These are phyloP conservation scores for Ips nitidus DNA, from an alignment of 1,140 invertebrate genomes.

Conservation along the genomic window DNA sequence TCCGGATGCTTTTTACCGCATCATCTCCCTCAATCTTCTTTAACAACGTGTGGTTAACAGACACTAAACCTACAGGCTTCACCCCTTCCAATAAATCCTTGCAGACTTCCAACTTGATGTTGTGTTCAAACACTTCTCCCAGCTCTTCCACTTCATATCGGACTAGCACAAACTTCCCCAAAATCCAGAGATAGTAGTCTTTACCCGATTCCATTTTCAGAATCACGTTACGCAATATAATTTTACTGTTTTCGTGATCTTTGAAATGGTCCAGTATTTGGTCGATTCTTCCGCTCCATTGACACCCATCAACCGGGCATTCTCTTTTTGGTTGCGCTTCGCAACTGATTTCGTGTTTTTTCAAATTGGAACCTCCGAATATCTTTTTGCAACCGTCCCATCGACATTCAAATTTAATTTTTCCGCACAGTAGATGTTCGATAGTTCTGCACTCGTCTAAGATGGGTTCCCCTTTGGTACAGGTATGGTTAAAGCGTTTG, in stretches of 20 bases:
- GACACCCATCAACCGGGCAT: slow-evolving; percentile 19
- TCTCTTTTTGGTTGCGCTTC: slow-evolving; percentile 18
- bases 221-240: slow-evolving; percentile 30
- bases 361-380: slow-evolving; percentile 24
- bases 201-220: slow-evolving; percentile 18
- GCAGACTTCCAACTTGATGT: slow-evolving; percentile 16
- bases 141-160: slow-evolving; percentile 21
- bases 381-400: slow-evolving; percentile 29
- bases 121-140: slow-evolving; percentile 30
- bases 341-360: slow-evolving; percentile 27
- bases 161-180: slow-evolving; percentile 30
- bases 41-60: slow-evolving; percentile 23
- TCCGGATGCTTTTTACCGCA: slow-evolving; percentile 30
- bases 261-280: slow-evolving; percentile 25
- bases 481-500: slow-evolving; percentile 29
- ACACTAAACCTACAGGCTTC: slow-evolving; percentile 24
- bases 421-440: slow-evolving; percentile 29
- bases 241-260: slow-evolving; percentile 25
- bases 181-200: slow-evolving; percentile 28
- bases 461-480: slow-evolving; percentile 26
- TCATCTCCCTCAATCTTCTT: slow-evolving; percentile 30
- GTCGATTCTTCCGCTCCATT: slow-evolving; percentile 22
- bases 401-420: slow-evolving; percentile 29
- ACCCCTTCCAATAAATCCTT: slow-evolving; percentile 8
- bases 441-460: slow-evolving; percentile 29